Conservation (phyloP, 2,797 vertebrate species). For the Botia kubotai region DNA sequence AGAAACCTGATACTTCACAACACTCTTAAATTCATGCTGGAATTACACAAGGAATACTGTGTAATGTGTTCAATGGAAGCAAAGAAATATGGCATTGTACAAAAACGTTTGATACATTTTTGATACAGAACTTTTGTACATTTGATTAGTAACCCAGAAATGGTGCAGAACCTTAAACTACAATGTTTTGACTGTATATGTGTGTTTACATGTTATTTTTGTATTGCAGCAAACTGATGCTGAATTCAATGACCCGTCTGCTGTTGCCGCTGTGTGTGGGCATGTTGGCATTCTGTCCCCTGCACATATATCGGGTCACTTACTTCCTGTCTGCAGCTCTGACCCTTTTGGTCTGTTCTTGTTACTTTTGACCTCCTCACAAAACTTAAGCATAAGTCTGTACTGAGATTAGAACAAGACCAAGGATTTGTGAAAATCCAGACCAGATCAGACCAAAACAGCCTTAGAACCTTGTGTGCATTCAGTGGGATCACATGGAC, state of each 20-base stretch:
- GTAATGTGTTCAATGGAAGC: too few species aligned
- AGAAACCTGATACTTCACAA: too few species aligned
- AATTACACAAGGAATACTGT: too few species aligned
- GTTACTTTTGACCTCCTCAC: conserved; percentile 78
- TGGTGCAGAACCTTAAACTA: too few species aligned
- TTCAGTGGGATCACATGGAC: conserved; percentile 6
- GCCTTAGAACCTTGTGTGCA: conserved; percentile 50
- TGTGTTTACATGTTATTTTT: conserved; percentile 23
- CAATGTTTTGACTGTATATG: neutral
- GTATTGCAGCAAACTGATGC: conserved; percentile 82
- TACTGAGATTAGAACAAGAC: conserved; percentile 51
- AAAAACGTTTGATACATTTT: too few species aligned
- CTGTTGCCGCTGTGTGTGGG: conserved; percentile 85
- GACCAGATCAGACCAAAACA: conserved; percentile 48
- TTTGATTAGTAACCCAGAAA: too few species aligned
- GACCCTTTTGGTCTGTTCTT: conserved; percentile 81
- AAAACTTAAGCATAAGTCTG: conserved; percentile 39
- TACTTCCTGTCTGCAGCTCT: conserved; percentile 84
- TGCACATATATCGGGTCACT: conserved; percentile 89
- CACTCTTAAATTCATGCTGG: too few species aligned
- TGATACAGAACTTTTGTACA: too few species aligned
- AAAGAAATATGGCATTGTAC: too few species aligned
- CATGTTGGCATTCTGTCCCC: conserved; percentile 85
- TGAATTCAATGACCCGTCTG: conserved; percentile 79
- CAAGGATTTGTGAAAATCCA: conserved; percentile 8